Conservation (phyloP, 2,113 vertebrate species). For the Spheniscus mendiculus region DNA sequence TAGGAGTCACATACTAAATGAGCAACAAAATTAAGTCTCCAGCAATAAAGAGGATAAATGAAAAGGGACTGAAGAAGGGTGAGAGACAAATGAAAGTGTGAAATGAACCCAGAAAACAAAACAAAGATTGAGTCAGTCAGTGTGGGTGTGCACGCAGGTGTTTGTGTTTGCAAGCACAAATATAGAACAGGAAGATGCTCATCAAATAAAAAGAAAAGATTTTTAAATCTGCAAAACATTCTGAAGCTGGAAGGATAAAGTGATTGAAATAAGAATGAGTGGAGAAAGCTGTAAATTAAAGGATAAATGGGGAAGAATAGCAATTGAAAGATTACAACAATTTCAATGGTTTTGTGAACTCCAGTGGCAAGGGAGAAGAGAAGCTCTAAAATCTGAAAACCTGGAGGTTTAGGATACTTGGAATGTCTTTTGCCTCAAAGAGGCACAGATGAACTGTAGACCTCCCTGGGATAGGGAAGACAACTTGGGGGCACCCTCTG, state of each 20-base stretch:
- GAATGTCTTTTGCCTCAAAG: neutral
- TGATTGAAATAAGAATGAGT: constrained; percentile 1
- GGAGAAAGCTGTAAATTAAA: constrained; percentile 9
- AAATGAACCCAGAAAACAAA: constrained; percentile 17
- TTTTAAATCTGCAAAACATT: neutral
- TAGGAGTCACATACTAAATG: neutral
- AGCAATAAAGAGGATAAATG: neutral
- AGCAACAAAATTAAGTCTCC: neutral
- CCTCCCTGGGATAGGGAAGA: neutral
- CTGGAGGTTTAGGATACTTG: neutral
- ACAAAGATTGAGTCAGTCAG: neutral
- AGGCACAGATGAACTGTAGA: neutral
- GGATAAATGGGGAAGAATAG: neutral
- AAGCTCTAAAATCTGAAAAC: neutral
- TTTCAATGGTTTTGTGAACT: neutral
- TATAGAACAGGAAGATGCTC: constrained; percentile 22
- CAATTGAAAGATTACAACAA: neutral
- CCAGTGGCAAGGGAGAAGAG: neutral
- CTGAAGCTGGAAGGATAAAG: neutral
- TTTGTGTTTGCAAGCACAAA: constrained; percentile 39
- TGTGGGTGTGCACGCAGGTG: neutral
- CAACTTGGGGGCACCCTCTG: neutral
- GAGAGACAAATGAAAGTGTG: constrained; percentile 6
- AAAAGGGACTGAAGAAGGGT: neutral
- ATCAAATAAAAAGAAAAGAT: constrained; percentile 4